Conservation (phyloP, 1,140 invertebrate species). For the Andricus grossulariae region DNA sequence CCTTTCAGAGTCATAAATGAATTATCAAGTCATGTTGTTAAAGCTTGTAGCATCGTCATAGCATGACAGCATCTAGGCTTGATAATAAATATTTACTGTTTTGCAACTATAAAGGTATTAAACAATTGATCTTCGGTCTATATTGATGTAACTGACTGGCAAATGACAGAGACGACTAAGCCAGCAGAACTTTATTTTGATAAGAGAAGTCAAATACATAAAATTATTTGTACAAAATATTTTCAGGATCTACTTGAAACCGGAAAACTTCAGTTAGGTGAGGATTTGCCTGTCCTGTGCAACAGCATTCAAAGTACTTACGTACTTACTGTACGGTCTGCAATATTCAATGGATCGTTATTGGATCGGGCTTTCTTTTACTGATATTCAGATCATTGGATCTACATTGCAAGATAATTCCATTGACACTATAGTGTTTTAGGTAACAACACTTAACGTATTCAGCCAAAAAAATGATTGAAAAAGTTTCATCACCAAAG, state of each 20-base stretch:
- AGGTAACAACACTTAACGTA: too few relatives aligned
- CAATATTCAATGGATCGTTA: too few relatives aligned
- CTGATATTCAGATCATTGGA: too few relatives aligned
- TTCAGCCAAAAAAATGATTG: too few relatives aligned
- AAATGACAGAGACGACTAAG: slow-evolving; percentile 32
- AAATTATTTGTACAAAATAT: slow-evolving; percentile 31
- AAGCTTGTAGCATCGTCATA: slow-evolving; percentile 26
- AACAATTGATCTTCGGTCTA: slow-evolving; percentile 24
- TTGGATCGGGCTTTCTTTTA: too few relatives aligned
- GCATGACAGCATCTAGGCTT: slow-evolving; percentile 1
- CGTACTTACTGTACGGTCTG: too few relatives aligned
- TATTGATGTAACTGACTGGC: slow-evolving; percentile 4
- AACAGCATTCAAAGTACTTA: too few relatives aligned
- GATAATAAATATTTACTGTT: slow-evolving; percentile 13
- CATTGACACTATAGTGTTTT: too few relatives aligned
- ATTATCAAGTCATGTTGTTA: not conserved
- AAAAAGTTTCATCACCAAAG: too few relatives aligned
- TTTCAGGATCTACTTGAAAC: slow-evolving; percentile 35
- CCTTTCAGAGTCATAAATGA: slow-evolving; percentile 28
- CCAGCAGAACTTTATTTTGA: slow-evolving; percentile 25
- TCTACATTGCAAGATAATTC: too few relatives aligned
- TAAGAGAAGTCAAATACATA: slow-evolving; percentile 31
- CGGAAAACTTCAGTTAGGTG: slow-evolving; percentile 32
- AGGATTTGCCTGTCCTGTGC: slow-evolving; percentile 31
- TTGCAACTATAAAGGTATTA: not conserved